Evolutionary conservation across 2,797 vertebrate species (phyloP), one percentile per base, ranked within the genome.

Genomic region (Arremon brunneinucha): DNA sequence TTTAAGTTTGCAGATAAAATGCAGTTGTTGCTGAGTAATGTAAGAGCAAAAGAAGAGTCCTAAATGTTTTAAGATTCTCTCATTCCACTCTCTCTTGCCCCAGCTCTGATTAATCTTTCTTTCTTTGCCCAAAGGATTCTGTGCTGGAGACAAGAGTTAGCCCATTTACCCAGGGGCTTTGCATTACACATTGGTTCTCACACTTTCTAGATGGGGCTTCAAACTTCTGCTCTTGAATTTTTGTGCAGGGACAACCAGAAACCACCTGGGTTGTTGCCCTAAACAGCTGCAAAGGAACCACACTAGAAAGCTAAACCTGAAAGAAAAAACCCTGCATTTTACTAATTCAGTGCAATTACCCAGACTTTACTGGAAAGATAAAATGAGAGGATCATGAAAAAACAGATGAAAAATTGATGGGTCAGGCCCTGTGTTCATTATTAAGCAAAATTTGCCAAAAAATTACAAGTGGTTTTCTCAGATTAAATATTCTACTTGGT

Each of bases 1-100:
- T 91, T 81, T 76, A 86, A 63, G 80, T 87, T 74, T 79, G 24
- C 44, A 63, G 92, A 91, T 75, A 95, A 94, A 94, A 93, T 60
- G 34, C 80, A 76, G 74, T 90, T 84, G 67, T 63, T 90, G 26
- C 30, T 90, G 75, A 89, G 52, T 67, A 95, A 83, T 17, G 7
- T n/a, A 83, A 65, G 70, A 65, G 63, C 39, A 91, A 52, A 71
- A 82, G 49, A 83, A 57, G 62, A 89, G 60, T 32, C 44, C 8
- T 84, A 84, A 78, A 67, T 44, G 47, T 59, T 41, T 50, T 68
- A 46, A 27, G 28, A 52, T 28, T 70, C 55, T 59, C 7, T 55
- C 8, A 3, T 78, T 88, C 47, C 32, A 44, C 41, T 50, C 7
- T 16, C 8, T 32, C 4, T 30, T 27, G 14, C 9, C 19, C 9